Conservation (phyloP, 2,797 vertebrate genomes). For the Falco novaeseelandiae region DNA sequence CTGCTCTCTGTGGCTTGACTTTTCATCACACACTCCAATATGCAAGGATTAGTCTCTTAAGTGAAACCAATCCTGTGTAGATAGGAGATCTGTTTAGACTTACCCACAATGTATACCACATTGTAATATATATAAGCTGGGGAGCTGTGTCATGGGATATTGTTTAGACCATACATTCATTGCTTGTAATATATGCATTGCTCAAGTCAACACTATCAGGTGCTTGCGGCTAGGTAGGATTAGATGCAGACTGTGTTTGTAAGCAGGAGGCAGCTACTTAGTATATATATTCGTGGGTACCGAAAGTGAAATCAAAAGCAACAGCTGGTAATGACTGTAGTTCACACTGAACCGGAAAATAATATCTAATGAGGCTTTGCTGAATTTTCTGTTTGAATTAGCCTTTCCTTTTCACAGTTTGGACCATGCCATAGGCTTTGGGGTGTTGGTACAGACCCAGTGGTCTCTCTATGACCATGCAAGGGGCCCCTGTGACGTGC, state of each 20-base stretch:
- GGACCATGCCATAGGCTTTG: background rate
- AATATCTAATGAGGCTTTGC: background rate
- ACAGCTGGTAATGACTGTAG: background rate
- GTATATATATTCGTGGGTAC: background rate
- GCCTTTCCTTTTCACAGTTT: background rate
- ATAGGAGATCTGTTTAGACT: background rate
- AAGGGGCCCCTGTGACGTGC: background rate
- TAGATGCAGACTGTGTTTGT: background rate
- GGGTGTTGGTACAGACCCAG: background rate
- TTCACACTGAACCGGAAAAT: background rate
- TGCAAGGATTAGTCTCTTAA: background rate
- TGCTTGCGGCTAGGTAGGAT: background rate
- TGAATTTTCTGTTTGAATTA: background rate
- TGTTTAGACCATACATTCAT: background rate
- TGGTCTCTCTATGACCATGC: background rate
- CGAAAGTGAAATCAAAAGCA: background rate
- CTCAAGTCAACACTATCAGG: background rate
- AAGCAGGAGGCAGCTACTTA: background rate
- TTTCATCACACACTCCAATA: background rate
- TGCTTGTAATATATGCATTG: background rate
- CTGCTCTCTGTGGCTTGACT: background rate
- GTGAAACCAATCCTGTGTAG: background rate
- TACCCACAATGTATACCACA: background rate
- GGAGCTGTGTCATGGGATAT: background rate
- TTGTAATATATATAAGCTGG: background rate